Conservation (phyloP, 1,140 invertebrate genomes). For the Papilio xuthus region DNA sequence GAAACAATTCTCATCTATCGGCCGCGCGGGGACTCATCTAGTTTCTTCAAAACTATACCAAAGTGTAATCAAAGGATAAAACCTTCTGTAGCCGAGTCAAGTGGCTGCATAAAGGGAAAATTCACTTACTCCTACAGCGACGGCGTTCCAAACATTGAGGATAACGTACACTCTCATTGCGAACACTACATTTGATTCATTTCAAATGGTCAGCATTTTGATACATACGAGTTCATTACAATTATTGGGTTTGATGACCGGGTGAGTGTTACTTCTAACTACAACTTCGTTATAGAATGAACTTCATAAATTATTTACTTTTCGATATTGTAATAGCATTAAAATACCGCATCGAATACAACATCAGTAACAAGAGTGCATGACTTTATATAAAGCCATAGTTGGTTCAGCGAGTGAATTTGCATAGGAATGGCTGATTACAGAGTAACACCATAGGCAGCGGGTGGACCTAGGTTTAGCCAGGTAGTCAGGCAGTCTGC, state of each 20-base stretch:
- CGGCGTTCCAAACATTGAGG: slow-evolving; percentile 72
- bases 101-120: slow-evolving; percentile 74
- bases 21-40: slow-evolving; percentile 54
- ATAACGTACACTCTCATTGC: slow-evolving; percentile 45
- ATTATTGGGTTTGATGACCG: too few species aligned
- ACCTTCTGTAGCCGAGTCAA: slow-evolving; percentile 71
- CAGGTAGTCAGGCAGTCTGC: slow-evolving; percentile 52
- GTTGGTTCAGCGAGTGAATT: slow-evolving; percentile 76
- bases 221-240: background rate
- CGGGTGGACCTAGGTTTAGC: slow-evolving; percentile 62
- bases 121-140: slow-evolving; percentile 74
- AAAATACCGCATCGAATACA: slow-evolving; percentile 40
- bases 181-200: slow-evolving; percentile 41
- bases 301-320: background rate
- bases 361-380: slow-evolving; percentile 45
- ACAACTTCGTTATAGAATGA: background rate
- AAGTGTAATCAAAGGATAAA: slow-evolving; percentile 76
- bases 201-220: background rate
- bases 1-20: slow-evolving; percentile 66
- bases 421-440: slow-evolving; percentile 80
- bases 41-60: slow-evolving; percentile 55
- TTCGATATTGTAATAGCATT: background rate
- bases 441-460: slow-evolving; percentile 71
- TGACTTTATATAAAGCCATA: slow-evolving; percentile 75
- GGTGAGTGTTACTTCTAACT: background rate